These are phyloP conservation scores for Cydia fagiglandana DNA, from an alignment of 1,140 invertebrate genomes.

Conservation along the genomic window DNA sequence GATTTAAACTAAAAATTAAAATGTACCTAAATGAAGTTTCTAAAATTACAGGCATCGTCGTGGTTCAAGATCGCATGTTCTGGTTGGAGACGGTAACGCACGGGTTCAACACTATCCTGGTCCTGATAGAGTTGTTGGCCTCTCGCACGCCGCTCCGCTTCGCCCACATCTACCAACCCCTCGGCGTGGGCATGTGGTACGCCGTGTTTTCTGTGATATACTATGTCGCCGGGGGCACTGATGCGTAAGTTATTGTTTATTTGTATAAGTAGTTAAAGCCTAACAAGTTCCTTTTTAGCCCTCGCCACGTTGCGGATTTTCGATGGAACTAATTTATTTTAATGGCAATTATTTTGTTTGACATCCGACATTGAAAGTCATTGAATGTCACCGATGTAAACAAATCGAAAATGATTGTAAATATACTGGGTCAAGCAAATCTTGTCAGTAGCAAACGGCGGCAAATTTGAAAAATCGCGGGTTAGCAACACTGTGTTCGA, in stretches of 20 bases:
- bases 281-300: too few species aligned
- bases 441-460: too few species aligned
- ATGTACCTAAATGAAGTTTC: not conserved
- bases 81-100: conserved; percentile 86
- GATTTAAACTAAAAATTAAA: too few species aligned
- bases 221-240: conserved; percentile 86
- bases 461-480: too few species aligned
- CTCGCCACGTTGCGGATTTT: too few species aligned
- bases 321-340: too few species aligned
- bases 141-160: conserved; percentile 84
- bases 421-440: too few species aligned
- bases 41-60: not conserved
- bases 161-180: conserved; percentile 84
- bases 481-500: too few species aligned
- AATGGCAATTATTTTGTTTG: too few species aligned
- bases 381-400: too few species aligned
- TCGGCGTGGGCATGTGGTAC: conserved; percentile 82
- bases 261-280: not conserved
- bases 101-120: conserved; percentile 85
- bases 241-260: conserved; percentile 72
- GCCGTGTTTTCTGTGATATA: conserved; percentile 86
- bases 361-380: too few species aligned
- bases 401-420: too few species aligned
- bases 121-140: conserved; percentile 84
- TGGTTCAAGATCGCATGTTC: conserved; percentile 49